These are phyloP conservation scores for Corvus cornix DNA, from an alignment of 2,113 vertebrate genomes.

Conservation along the genomic window DNA sequence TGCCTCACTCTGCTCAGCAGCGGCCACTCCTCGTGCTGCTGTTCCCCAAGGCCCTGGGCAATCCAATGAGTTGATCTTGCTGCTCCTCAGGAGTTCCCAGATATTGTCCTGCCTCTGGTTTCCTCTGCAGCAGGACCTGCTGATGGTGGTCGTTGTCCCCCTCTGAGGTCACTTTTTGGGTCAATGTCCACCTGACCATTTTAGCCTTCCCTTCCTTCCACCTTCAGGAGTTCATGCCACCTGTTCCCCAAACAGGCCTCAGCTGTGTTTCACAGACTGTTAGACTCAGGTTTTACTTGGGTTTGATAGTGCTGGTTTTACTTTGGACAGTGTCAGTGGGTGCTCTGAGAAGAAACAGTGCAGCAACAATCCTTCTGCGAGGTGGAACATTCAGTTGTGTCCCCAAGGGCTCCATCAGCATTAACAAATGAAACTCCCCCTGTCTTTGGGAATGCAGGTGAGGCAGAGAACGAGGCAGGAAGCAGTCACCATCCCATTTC, in stretches of 20 bases:
- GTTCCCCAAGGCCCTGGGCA: neutral
- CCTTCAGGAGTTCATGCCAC: neutral
- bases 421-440: neutral
- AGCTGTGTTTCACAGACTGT: neutral
- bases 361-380: neutral
- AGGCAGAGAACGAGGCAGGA: neutral
- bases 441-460: neutral
- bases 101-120: neutral
- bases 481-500: neutral
- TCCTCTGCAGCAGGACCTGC: neutral
- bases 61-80: neutral
- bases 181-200: neutral
- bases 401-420: neutral
- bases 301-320: neutral
- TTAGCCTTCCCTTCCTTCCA: neutral
- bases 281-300: neutral
- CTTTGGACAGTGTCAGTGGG: neutral
- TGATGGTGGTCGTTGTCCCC: neutral
- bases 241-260: neutral
- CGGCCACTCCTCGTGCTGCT: neutral
- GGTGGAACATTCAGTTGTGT: neutral
- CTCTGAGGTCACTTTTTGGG: neutral
- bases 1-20: neutral
- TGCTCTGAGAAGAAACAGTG: neutral
- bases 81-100: neutral